Conservation (phyloP, 2,113 vertebrate species). For the Trachemys scripta region DNA sequence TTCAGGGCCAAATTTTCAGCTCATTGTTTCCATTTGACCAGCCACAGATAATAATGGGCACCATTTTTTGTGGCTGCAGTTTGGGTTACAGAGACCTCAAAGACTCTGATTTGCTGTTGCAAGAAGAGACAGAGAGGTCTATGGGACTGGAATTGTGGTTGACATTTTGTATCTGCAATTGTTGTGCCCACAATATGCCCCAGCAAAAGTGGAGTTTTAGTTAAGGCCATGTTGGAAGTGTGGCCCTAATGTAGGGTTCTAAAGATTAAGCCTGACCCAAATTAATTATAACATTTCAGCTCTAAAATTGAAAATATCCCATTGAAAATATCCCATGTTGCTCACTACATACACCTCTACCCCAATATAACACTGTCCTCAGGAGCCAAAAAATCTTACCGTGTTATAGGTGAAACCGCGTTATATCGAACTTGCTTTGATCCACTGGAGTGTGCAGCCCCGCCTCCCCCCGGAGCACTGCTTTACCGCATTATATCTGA, state of each 20-base stretch:
- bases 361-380: no score
- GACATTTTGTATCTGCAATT: neutral
- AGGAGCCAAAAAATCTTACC: no score
- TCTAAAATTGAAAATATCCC: neutral
- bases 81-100: neutral
- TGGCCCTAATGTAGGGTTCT: neutral
- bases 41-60: neutral
- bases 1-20: neutral
- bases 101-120: neutral
- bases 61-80: neutral
- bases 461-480: no score
- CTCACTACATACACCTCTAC: neutral
- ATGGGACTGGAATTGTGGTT: fast-evolving
- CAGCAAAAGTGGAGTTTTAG: neutral
- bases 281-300: neutral
- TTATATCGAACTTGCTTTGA: no score
- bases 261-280: neutral
- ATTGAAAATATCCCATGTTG: neutral
- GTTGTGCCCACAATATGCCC: neutral
- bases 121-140: neutral
- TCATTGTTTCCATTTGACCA: neutral
- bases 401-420: no score
- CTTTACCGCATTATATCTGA: no score
- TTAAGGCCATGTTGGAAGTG: neutral
- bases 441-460: no score